Evolutionary conservation across 2,113 vertebrate species (phyloP).

Genomic region (Neolamprologus fasciatus): DNA sequence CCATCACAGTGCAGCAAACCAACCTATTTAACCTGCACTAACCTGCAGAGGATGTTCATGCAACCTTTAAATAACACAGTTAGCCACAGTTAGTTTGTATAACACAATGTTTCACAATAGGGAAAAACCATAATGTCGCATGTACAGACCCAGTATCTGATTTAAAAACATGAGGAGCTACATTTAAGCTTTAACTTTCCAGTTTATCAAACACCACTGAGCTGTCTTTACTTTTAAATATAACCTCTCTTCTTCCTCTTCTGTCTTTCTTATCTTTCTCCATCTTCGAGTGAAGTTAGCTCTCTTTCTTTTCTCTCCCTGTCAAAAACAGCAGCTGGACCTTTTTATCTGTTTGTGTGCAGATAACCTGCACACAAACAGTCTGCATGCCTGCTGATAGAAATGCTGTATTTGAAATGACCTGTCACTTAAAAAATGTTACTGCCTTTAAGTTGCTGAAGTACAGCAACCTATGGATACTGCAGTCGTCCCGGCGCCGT

Average conservation of each 20-base stretch:
- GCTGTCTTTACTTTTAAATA: not conserved
- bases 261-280: not conserved
- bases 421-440: not conserved
- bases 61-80: not conserved
- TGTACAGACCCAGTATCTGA: not conserved
- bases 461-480: not conserved
- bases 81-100: not conserved
- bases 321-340: not conserved
- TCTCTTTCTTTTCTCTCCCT: not conserved
- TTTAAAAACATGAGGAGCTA: not conserved
- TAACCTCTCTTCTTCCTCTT: not conserved
- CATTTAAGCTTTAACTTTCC: not conserved
- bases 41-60: not conserved
- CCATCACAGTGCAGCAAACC: not conserved
- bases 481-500: not conserved
- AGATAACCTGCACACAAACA: not conserved
- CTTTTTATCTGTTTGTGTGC: not conserved
- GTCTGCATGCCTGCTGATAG: not conserved
- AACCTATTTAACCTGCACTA: not conserved
- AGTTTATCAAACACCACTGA: not conserved
- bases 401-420: not conserved
- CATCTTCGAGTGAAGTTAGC: not conserved
- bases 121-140: not conserved
- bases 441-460: not conserved
- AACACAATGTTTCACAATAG: not conserved